Evolutionary conservation across 2,113 vertebrate species (phyloP).

Genomic region (Archocentrus centrarchus): DNA sequence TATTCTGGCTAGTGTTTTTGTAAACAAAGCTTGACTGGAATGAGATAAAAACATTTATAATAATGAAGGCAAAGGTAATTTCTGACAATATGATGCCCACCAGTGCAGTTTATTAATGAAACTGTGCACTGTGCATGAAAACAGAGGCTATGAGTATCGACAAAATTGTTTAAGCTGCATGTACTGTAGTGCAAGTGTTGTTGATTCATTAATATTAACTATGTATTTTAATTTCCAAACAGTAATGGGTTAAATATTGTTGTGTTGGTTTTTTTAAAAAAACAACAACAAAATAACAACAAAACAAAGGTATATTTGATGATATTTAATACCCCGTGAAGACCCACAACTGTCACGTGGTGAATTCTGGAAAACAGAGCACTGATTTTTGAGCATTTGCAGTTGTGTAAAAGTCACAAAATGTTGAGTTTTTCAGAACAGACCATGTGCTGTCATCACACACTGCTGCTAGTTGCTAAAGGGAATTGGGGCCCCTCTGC

Average conservation of each 20-base stretch:
- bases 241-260: neutral
- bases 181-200: neutral
- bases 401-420: neutral
- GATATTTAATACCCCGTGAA: neutral
- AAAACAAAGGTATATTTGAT: neutral
- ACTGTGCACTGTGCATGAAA: neutral
- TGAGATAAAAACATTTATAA: slow-evolving; percentile 11
- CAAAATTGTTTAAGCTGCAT: neutral
- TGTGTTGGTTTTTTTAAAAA: too few species aligned
- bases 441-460: slow-evolving; percentile 18
- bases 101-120: neutral
- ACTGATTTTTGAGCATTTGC: neutral
- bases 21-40: neutral
- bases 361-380: neutral
- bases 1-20: neutral
- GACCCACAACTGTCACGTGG: neutral
- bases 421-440: neutral
- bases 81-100: neutral
- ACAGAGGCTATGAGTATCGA: neutral
- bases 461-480: slow-evolving; percentile 43
- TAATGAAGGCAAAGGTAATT: slow-evolving; percentile 1
- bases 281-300: neutral
- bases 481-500: slow-evolving; percentile 37
- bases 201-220: neutral
- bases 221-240: neutral